These are phyloP conservation scores for Megaceryle maxima DNA, from an alignment of 2,113 vertebrate species.

Conservation along the genomic window DNA sequence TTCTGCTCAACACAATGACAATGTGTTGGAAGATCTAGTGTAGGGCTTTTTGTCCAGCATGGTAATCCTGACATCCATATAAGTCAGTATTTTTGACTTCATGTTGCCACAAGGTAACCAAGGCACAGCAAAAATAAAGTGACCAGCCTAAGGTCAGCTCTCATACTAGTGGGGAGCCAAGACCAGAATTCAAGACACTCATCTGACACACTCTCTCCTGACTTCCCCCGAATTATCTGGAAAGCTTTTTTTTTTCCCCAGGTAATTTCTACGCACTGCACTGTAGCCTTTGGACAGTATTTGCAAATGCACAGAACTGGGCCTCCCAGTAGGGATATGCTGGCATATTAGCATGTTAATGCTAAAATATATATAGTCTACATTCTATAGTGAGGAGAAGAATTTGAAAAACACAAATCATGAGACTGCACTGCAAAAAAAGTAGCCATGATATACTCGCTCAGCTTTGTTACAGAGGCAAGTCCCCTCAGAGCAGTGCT, in stretches of 20 bases:
- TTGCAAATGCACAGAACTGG: neutral
- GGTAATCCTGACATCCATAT: neutral
- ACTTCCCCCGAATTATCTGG: neutral
- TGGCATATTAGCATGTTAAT: neutral
- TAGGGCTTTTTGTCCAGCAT: neutral
- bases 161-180: neutral
- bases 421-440: neutral
- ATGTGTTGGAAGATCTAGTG: neutral
- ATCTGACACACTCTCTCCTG: neutral
- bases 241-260: neutral
- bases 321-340: neutral
- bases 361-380: neutral
- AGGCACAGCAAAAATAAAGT: neutral
- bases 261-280: neutral
- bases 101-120: neutral
- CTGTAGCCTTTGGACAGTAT: neutral
- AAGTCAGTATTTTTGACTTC: neutral
- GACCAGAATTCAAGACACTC: neutral
- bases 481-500: neutral
- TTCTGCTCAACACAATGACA: neutral
- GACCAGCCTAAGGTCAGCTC: neutral
- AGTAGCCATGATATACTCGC: too few relatives aligned
- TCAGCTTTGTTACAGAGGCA: neutral
- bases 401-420: neutral
- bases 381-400: neutral